These are phyloP conservation scores for Halcyon smyrnensis DNA, from an alignment of 2,797 vertebrate genomes.

Conservation along the genomic window DNA sequence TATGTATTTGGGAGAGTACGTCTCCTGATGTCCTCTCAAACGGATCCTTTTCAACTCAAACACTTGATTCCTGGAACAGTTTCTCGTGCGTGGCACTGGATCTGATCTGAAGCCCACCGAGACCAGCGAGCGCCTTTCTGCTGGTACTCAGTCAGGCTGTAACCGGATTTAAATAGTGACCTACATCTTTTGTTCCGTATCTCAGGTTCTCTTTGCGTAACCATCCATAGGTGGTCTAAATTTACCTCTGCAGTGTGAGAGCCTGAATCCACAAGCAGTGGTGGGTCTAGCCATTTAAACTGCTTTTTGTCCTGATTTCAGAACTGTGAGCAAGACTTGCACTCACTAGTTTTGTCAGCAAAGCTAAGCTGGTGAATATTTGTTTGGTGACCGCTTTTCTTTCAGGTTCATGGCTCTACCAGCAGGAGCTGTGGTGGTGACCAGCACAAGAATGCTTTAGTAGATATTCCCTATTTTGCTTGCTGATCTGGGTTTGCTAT, in stretches of 20 bases:
- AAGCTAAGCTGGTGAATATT: not conserved
- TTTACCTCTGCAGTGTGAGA: conserved; percentile 4
- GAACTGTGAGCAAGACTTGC: not conserved
- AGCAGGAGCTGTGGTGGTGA: not conserved
- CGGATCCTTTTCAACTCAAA: not conserved
- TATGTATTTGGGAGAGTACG: not conserved
- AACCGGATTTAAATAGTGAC: not conserved
- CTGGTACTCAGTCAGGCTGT: not conserved
- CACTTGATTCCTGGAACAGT: not conserved
- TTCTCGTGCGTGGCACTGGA: not conserved
- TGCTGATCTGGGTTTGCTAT: not conserved
- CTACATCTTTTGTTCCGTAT: not conserved
- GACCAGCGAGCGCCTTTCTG: not conserved
- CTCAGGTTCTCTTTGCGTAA: not conserved
- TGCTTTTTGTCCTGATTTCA: not conserved
- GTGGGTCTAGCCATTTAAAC: not conserved
- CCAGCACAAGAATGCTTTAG: not conserved
- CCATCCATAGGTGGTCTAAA: conserved; percentile 6
- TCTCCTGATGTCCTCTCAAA: not conserved
- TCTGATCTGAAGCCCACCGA: not conserved
- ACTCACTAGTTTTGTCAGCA: not conserved
- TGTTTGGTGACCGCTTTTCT: not conserved
- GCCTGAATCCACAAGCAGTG: not conserved
- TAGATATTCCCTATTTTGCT: not conserved
- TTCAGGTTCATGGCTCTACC: not conserved